These are phyloP conservation scores for Ganaspis sp. DNA, from an alignment of 1,140 invertebrate genomes.

Conservation along the genomic window DNA sequence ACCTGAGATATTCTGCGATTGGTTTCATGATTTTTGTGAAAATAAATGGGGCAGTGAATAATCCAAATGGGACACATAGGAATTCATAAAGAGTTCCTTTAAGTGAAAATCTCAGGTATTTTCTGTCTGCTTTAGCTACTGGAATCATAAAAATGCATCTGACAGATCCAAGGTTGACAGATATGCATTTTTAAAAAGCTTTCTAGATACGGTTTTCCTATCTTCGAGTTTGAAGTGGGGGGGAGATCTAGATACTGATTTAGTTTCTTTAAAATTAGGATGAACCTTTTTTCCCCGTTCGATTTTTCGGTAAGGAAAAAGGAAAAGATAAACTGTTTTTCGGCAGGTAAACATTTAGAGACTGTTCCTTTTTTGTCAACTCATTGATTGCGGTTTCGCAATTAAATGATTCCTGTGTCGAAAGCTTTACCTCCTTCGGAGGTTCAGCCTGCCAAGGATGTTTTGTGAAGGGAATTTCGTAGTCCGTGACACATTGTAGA, in stretches of 20 bases:
- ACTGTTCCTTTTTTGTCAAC: slow-evolving; percentile 16
- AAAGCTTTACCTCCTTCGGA: background rate
- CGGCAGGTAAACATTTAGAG: background rate
- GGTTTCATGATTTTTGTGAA: background rate
- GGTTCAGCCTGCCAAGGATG: background rate
- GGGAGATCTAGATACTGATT: background rate
- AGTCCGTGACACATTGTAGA: background rate
- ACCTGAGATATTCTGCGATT: background rate
- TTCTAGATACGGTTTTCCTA: background rate
- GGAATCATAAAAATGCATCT: background rate
- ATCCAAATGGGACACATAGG: background rate
- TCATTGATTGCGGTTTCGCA: background rate
- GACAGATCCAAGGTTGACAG: background rate
- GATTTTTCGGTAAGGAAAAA: background rate
- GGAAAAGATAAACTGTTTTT: background rate
- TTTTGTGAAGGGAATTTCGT: background rate
- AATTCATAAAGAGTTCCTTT: background rate
- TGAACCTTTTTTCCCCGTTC: background rate
- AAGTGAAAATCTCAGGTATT: background rate
- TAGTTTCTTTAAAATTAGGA: background rate
- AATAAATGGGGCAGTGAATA: background rate
- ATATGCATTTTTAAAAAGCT: background rate
- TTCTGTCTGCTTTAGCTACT: background rate
- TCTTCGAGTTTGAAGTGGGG: background rate
- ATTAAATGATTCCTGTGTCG: background rate